Percentiles rank a stretch among this genome's conserved stretches.
These are phyloP conservation scores for Phoebastria nigripes DNA, from an alignment of 2,797 vertebrate genomes.

Conservation along the genomic window DNA sequence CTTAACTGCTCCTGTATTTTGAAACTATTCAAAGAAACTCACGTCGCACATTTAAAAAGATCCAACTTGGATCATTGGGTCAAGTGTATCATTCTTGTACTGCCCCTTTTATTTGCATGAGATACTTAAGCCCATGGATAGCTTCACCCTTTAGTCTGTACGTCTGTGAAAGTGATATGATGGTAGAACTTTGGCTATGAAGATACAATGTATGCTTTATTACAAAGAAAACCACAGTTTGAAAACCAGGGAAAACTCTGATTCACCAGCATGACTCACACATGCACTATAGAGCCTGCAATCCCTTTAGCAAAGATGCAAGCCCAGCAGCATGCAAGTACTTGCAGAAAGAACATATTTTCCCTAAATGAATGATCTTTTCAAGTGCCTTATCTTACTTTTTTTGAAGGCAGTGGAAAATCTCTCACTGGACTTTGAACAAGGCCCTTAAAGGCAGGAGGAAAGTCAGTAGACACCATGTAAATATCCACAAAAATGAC, in stretches of 20 bases:
- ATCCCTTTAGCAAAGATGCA: constrained; percentile 42
- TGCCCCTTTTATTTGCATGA: neutral
- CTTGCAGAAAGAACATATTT: constrained; percentile 46
- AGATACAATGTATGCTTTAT: constrained; percentile 64
- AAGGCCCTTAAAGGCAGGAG: neutral
- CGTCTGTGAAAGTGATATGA: neutral
- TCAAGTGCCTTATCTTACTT: neutral
- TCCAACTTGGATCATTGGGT: neutral
- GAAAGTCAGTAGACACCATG: neutral
- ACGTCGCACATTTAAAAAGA: neutral
- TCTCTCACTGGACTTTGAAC: neutral
- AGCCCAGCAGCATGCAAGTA: constrained; percentile 44
- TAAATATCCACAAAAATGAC: constrained; percentile 12
- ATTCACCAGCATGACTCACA: constrained; percentile 74
- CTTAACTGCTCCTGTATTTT: neutral
- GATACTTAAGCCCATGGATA: neutral
- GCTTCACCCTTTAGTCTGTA: neutral
- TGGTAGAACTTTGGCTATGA: constrained; percentile 31
- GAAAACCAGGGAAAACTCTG: constrained; percentile 59
- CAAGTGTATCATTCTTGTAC: neutral
- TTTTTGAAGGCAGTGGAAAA: constrained; percentile 8
- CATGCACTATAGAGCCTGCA: neutral
- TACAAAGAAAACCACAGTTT: constrained; percentile 68
- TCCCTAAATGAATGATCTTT: constrained; percentile 50
- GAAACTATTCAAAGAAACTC: neutral